Evolutionary conservation across 2,888 invertebrate species (phyloP).

Genomic region (Phlogophora meticulosa): DNA sequence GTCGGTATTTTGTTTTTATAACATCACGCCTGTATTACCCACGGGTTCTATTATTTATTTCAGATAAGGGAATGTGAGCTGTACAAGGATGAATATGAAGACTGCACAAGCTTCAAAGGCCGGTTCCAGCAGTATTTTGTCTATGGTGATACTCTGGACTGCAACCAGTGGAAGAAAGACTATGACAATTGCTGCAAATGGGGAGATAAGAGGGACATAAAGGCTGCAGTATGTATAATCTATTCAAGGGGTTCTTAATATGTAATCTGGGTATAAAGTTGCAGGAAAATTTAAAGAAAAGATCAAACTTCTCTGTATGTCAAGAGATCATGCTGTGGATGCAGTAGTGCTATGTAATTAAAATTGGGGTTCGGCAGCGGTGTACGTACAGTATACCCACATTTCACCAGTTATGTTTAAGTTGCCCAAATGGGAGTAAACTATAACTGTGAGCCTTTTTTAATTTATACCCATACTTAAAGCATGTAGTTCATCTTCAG

Average conservation of each 20-base stretch:
- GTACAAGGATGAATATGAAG: constrained; percentile 96
- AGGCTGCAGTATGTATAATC: constrained; percentile 92
- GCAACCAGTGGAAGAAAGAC: constrained; percentile 95
- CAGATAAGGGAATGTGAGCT: constrained; percentile 95
- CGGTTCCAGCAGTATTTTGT: constrained; percentile 97
- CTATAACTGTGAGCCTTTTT: no score
- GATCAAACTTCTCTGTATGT: neutral
- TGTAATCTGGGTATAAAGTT: no score
- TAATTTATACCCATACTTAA: no score
- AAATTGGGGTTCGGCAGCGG: no score
- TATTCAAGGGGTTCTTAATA: neutral
- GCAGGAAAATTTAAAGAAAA: neutral
- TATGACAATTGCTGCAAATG: constrained; percentile 94
- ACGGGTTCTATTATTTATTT: constrained; percentile 67
- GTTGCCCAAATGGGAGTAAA: no score
- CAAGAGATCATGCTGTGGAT: no score
- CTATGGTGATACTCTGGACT: constrained; percentile 93
- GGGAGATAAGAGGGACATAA: constrained; percentile 91
- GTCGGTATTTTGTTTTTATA: no score
- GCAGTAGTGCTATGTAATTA: no score
- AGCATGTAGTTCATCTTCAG: no score
- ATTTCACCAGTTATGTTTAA: no score
- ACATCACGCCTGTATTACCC: no score
- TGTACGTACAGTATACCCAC: no score
- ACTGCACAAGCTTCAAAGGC: constrained; percentile 94